Base-by-base conservation (phyloP, 1,140 invertebrate species). In the Heliconius congener region DNA sequence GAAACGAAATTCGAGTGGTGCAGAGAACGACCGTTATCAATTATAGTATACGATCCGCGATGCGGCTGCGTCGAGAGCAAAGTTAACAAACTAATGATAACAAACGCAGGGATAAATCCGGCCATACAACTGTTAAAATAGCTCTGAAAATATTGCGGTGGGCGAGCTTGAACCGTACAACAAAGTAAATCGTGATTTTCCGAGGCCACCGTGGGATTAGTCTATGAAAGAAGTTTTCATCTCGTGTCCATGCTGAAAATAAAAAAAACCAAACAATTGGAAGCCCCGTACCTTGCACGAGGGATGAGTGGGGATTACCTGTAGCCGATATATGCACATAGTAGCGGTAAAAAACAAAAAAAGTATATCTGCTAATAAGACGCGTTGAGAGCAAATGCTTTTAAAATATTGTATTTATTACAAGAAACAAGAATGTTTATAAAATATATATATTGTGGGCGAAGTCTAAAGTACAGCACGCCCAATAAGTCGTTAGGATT, bases 101-200 rank as follows among this genome's bases (percentile, higher is more conserved):
- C 89, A 91, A 90, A 92, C 85, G 89, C 79, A 80, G 55, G 82
- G 80, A 81, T 85, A 90, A 91, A 91, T 88, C 88, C 89, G 3
- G 83, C 84, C 85, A 90, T 85, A 84, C 85, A 89, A 87, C 84
- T 81, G 82, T 80, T 87, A 83, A 82, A 83, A 87, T 86, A 82
- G 86, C 76, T 85, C 86, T 88, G 92, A 92, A 93, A 93, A 92
- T 93, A 93, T 90, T 87, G 87, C 84, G 79, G 75, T 81, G 83
- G 80, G 78, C 90, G 91, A 91, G 86, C 89, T 85, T 66, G 82
- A 85, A 86, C 84, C 88, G 85, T 74, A 87, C 87, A 87, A 90
- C 90, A 88, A 89, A 93, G 89, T 94, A 93, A 90, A 94, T 91
- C 85, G 88, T 82, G 90, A 93, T 89, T 93, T 93, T 92, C 86